A percentile compares a stretch with the other conserved stretches of the same genome.
phyloP scores from a whole-genome alignment of 2,113 vertebrate genomes.

The Scomber scombrus region DNA sequence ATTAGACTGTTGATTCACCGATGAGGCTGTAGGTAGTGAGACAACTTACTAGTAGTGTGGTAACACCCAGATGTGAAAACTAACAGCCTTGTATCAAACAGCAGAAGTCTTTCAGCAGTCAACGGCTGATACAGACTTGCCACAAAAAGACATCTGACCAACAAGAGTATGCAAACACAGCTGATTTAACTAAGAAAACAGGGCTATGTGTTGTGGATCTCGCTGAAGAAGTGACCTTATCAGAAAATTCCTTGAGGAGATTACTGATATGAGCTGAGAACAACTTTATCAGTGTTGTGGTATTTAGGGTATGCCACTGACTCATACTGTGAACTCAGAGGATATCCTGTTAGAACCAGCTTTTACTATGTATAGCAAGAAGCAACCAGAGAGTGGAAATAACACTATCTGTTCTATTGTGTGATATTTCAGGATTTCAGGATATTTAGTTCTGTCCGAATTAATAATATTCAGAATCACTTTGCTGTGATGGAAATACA shows the following conservation, averaged over 20 bases:
- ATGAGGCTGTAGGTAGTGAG: too few species aligned
- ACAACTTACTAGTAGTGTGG: not conserved
- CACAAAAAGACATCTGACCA: not conserved
- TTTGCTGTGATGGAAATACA: not conserved
- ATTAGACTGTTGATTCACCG: slow-evolving; percentile 57
- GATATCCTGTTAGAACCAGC: slow-evolving; percentile 31
- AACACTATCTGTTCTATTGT: not conserved
- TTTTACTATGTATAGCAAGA: not conserved
- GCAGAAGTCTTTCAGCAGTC: slow-evolving; percentile 23
- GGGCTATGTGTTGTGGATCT: not conserved
- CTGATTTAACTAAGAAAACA: slow-evolving; percentile 1
- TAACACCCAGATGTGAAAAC: slow-evolving; percentile 48
- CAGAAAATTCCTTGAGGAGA: slow-evolving; percentile 16
- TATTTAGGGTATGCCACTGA: slow-evolving; percentile 41
- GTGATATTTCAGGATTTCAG: not conserved
- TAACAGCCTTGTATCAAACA: slow-evolving; percentile 54
- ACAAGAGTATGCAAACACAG: not conserved
- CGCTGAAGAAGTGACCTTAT: not conserved
- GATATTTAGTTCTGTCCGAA: not conserved
- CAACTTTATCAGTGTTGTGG: slow-evolving; percentile 51
- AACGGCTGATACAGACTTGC: not conserved
- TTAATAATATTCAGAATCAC: not conserved
- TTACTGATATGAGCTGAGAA: slow-evolving; percentile 10
- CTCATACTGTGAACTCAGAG: slow-evolving; percentile 20
- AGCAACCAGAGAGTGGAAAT: slow-evolving; percentile 1